phyloP scores from a whole-genome alignment of 2,113 vertebrate species.

The Recurvirostra avosetta region DNA sequence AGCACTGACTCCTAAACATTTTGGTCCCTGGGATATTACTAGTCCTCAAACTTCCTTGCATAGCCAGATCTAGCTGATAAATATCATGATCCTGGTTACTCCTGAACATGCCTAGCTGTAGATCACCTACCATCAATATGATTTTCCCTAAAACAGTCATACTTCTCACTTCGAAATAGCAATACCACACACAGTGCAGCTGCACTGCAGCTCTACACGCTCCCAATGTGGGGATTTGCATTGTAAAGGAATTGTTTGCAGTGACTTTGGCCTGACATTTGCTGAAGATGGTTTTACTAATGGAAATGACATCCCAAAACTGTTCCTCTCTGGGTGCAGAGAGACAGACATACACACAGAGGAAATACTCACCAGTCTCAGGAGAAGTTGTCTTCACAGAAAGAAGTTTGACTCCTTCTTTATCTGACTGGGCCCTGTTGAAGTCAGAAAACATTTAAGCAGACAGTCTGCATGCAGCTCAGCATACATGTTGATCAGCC shows the following conservation, averaged over 20 bases:
- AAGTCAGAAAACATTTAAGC: slow-evolving; percentile 1
- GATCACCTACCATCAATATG: background rate
- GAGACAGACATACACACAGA: background rate
- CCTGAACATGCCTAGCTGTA: background rate
- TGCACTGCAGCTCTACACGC: background rate
- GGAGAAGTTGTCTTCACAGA: slow-evolving; percentile 77
- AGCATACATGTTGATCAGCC: background rate
- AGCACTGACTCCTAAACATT: background rate
- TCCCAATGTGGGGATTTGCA: background rate
- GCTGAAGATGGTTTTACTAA: background rate
- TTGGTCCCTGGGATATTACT: background rate
- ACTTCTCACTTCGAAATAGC: background rate
- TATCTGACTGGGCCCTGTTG: slow-evolving; percentile 72
- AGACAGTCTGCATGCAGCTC: background rate
- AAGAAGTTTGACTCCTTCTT: slow-evolving; percentile 81
- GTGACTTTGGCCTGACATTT: background rate
- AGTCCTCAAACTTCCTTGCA: background rate
- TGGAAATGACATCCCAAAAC: background rate
- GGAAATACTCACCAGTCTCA: slow-evolving; percentile 71
- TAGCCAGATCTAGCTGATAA: background rate
- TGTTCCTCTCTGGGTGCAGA: background rate
- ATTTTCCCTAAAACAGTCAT: background rate
- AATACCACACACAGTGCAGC: background rate
- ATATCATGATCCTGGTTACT: background rate
- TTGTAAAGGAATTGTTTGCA: background rate